phyloP scores from a whole-genome alignment of 2,113 vertebrate species.

The Malurus melanocephalus region DNA sequence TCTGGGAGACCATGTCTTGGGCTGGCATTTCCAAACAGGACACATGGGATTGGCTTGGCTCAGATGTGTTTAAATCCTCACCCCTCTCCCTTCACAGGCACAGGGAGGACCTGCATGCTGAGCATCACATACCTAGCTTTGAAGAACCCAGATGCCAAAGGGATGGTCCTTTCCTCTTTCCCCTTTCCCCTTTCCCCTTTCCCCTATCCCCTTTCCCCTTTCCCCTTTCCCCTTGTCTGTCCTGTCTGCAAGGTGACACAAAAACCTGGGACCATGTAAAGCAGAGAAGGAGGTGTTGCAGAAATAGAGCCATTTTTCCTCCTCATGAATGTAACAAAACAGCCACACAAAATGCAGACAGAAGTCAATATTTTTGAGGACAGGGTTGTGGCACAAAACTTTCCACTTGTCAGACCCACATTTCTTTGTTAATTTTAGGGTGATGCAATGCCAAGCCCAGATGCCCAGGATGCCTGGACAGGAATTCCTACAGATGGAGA shows the following conservation, averaged over 20 bases:
- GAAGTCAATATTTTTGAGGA: neutral
- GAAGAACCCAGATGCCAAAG: neutral
- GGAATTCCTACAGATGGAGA: neutral
- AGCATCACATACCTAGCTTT: neutral
- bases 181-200: neutral
- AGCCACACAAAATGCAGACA: neutral
- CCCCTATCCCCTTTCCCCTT: neutral
- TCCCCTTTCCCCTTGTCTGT: neutral
- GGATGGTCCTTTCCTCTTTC: neutral
- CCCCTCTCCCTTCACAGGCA: neutral
- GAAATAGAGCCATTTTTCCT: neutral
- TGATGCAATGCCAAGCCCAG: neutral
- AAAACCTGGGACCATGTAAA: neutral
- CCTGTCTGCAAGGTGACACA: neutral
- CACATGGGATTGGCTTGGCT: neutral
- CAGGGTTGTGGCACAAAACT: accelerated
- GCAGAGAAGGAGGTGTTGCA: neutral
- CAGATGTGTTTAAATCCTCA: neutral
- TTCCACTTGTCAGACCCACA: neutral
- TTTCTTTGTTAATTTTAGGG: neutral
- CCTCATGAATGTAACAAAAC: neutral
- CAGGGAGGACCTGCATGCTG: neutral
- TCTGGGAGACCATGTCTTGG: accelerated
- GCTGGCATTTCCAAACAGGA: neutral
- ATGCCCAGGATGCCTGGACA: neutral